Percentiles rank a stretch among this genome's conserved stretches.
These are phyloP conservation scores for Petrocephalus zakoni DNA, from an alignment of 2,113 vertebrate species.

Conservation along the genomic window DNA sequence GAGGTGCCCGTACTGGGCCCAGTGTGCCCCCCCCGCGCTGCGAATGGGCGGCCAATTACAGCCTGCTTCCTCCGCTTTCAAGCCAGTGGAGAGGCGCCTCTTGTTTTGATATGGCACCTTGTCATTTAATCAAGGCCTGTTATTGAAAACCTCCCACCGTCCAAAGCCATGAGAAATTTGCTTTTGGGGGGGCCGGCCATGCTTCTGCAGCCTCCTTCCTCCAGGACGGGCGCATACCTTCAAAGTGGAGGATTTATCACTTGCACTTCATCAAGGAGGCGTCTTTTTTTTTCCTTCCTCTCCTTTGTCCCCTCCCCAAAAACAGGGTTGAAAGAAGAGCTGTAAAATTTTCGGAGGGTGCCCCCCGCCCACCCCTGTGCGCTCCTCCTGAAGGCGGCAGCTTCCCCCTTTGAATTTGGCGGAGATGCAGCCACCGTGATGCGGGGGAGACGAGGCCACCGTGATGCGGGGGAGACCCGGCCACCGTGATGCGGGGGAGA, in stretches of 20 bases:
- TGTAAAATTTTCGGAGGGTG: background rate
- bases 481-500: background rate
- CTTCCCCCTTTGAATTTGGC: background rate
- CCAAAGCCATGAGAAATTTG: constrained; percentile 47
- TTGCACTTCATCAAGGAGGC: background rate
- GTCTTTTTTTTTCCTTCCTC: background rate
- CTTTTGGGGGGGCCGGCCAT: constrained; percentile 48
- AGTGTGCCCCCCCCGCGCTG: background rate
- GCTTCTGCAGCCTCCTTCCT: constrained; percentile 48
- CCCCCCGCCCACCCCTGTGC: background rate
- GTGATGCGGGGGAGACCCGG: background rate
- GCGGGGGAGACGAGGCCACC: background rate
- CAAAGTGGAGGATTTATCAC: background rate
- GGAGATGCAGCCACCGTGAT: background rate
- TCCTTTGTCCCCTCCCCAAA: background rate
- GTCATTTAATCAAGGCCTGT: constrained; percentile 63
- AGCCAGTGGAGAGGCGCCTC: constrained; percentile 56
- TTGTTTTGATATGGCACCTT: constrained; percentile 64
- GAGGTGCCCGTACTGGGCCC: background rate
- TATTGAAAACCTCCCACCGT: constrained; percentile 47
- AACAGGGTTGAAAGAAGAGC: background rate
- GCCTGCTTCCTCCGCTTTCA: constrained; percentile 52
- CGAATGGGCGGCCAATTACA: constrained; percentile 53
- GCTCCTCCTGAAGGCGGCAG: background rate
- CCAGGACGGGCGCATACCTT: constrained; percentile 40